Percentiles rank a stretch among this genome's conserved stretches.
Evolutionary conservation across 2,113 vertebrate species (phyloP).

Genomic region (Ophthalmolycus amberensis): DNA sequence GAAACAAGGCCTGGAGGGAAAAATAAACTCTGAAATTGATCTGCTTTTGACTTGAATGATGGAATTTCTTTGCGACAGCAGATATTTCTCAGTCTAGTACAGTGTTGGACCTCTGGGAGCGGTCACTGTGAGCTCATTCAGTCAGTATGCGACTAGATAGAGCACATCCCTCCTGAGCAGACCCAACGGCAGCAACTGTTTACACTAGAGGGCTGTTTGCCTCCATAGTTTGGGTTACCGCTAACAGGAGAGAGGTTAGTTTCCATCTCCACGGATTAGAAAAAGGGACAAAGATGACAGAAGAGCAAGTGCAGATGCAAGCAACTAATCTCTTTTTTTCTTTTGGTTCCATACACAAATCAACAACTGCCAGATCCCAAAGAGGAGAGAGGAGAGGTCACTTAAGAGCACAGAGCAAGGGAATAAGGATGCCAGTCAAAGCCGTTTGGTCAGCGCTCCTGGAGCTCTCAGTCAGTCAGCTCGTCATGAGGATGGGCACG

Average conservation of each 20-base stretch:
- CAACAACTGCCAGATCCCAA: neutral
- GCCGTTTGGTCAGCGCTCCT: conserved; percentile 24
- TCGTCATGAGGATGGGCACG: neutral
- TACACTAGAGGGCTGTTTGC: conserved; percentile 60
- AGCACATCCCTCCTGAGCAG: conserved; percentile 20
- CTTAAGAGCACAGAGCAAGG: conserved; percentile 24
- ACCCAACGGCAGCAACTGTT: conserved; percentile 52
- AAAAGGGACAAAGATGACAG: neutral
- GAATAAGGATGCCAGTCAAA: conserved; percentile 48
- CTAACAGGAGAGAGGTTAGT: conserved; percentile 28
- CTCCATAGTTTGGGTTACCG: conserved; percentile 40
- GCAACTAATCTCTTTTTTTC: conserved; percentile 2
- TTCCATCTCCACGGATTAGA: conserved; percentile 42
- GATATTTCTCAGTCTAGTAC: conserved; percentile 11
- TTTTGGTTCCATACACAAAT: neutral
- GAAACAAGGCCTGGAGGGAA: neutral
- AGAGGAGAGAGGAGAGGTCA: conserved; percentile 17
- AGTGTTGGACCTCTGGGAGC: conserved; percentile 4
- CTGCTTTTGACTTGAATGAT: conserved; percentile 17
- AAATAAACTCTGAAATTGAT: conserved; percentile 8
- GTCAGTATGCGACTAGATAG: conserved; percentile 40
- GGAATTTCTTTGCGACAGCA: conserved; percentile 4
- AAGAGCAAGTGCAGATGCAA: conserved; percentile 27
- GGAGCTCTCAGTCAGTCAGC: conserved; percentile 22
- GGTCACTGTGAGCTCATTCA: conserved; percentile 41